These are phyloP conservation scores for Monochamus saltuarius DNA, from an alignment of 1,140 invertebrate genomes.

Conservation along the genomic window DNA sequence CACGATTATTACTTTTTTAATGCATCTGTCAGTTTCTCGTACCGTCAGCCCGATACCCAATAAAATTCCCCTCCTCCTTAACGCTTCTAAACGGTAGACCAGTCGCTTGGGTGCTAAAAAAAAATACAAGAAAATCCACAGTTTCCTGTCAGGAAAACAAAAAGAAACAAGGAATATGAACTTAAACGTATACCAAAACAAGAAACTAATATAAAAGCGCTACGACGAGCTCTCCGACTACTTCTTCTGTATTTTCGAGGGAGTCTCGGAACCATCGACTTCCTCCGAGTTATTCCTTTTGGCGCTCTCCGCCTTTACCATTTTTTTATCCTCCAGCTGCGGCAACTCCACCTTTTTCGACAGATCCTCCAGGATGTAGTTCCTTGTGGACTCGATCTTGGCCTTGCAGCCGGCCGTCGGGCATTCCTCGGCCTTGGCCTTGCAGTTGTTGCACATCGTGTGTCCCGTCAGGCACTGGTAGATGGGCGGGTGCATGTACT, in stretches of 20 bases:
- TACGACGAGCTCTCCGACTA: neutral
- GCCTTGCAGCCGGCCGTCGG: neutral
- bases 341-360: constrained; percentile 16
- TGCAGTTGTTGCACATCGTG: constrained; percentile 11
- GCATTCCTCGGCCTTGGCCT: neutral
- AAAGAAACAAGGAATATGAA: neutral
- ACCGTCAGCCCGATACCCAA: too few relatives aligned
- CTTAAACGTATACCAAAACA: neutral
- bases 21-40: too few relatives aligned
- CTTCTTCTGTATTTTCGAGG: too few relatives aligned
- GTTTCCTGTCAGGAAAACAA: neutral
- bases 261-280: neutral
- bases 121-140: too few relatives aligned
- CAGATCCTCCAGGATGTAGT: constrained; percentile 14
- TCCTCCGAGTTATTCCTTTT: constrained; percentile 5
- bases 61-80: too few relatives aligned
- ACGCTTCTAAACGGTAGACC: too few relatives aligned
- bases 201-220: neutral
- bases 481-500: constrained; percentile 15
- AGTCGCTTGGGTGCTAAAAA: too few relatives aligned
- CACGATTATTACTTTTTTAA: too few relatives aligned
- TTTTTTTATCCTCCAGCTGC: constrained; percentile 5
- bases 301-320: neutral
- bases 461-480: constrained; percentile 12
- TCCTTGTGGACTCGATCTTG: constrained; percentile 9